Percentiles rank a stretch among this genome's conserved stretches.
Conservation (phyloP, 2,888 invertebrate species). For the Pachycephus smyrnensis region DNA sequence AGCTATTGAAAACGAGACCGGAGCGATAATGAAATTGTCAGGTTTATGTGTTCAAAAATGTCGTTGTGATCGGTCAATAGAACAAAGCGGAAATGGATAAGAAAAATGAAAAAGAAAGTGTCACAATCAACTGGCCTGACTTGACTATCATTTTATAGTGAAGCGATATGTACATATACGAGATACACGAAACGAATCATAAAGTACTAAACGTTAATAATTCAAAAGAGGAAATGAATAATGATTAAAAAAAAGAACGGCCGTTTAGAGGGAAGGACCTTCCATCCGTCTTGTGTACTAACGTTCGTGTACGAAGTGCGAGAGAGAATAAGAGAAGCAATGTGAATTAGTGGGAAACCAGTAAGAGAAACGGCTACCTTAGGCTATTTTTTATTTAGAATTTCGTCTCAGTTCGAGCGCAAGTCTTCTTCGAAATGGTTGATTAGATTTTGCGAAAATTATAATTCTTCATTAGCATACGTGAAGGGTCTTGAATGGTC, state of each 20-base stretch:
- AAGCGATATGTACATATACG: conserved; percentile 46
- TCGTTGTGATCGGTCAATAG: background rate
- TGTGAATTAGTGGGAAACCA: background rate
- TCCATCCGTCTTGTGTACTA: background rate
- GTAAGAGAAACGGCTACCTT: background rate
- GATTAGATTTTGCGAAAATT: background rate
- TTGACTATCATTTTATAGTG: conserved; percentile 34
- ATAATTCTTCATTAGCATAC: background rate
- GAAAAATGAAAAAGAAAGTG: conserved; percentile 30
- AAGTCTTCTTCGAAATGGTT: background rate
- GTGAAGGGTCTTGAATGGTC: background rate
- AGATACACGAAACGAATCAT: conserved; percentile 21
- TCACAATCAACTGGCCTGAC: conserved; percentile 49
- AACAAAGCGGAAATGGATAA: background rate
- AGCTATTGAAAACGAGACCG: conserved; percentile 3
- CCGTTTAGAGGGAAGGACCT: background rate
- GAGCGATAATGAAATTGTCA: conserved; percentile 14
- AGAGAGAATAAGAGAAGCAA: background rate
- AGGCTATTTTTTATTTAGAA: background rate
- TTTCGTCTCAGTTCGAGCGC: background rate
- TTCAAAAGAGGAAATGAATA: conserved; percentile 26
- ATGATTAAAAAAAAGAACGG: conserved; percentile 24
- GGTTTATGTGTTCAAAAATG: conserved; percentile 20
- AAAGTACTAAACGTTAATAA: conserved; percentile 15
- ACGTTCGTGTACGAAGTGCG: background rate